Percentiles rank a stretch among this genome's conserved stretches.
Evolutionary conservation across 2,113 vertebrate species (phyloP).

Genomic region (Melanocharis versteri): DNA sequence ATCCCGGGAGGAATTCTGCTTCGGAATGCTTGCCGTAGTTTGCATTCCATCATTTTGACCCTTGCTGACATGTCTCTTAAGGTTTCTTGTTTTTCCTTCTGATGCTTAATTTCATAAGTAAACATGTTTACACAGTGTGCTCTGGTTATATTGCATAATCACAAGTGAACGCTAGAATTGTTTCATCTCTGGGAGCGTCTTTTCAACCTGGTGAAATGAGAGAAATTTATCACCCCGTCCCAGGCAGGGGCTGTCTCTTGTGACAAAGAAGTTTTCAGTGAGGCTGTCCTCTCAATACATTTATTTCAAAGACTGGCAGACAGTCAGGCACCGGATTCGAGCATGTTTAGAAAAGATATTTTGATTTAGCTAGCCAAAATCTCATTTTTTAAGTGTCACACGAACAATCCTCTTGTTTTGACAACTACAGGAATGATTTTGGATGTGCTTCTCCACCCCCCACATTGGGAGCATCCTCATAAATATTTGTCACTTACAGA

Average conservation of each 20-base stretch:
- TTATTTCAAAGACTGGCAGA: conserved; percentile 49
- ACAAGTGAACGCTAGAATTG: neutral
- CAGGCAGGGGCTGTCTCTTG: conserved; percentile 22
- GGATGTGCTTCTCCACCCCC: neutral
- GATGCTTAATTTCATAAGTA: conserved; percentile 23
- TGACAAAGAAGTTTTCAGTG: conserved; percentile 4
- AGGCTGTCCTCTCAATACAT: neutral
- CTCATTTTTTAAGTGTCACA: conserved; percentile 43
- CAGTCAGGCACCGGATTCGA: conserved; percentile 47
- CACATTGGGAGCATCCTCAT: neutral
- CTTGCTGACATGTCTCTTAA: conserved; percentile 34
- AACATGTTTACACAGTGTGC: conserved; percentile 26
- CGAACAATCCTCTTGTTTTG: conserved; percentile 42
- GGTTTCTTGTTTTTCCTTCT: conserved; percentile 15
- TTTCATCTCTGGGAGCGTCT: conserved; percentile 43
- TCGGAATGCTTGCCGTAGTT: neutral
- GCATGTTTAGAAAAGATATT: conserved; percentile 62
- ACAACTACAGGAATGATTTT: conserved; percentile 42
- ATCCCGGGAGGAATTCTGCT: neutral
- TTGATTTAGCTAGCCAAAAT: conserved; percentile 11
- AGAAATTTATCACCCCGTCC: conserved; percentile 34
- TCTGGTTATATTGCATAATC: conserved; percentile 25
- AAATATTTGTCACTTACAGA: conserved; percentile 16
- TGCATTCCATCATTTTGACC: neutral
- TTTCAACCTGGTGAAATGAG: neutral